A percentile compares a stretch with the other conserved stretches of the same genome.
phyloP scores from a whole-genome alignment of 2,113 vertebrate genomes.

The Semnopithecus entellus region DNA sequence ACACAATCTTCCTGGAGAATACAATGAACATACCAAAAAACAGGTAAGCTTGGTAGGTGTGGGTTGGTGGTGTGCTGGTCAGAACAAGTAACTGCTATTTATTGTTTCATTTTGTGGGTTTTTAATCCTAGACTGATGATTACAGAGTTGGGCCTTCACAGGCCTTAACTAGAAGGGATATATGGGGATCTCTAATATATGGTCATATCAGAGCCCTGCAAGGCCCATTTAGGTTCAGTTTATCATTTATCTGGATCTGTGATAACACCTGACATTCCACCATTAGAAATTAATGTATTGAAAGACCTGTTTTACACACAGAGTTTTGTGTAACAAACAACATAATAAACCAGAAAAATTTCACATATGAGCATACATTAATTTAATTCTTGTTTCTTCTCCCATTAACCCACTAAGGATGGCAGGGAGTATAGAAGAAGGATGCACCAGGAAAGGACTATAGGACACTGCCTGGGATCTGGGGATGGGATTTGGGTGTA shows the following conservation, averaged over 20 bases:
- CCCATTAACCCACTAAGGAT: background rate
- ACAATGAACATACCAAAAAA: constrained; percentile 93
- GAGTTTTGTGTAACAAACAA: background rate
- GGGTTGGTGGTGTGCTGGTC: background rate
- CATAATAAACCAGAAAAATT: background rate
- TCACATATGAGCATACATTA: background rate
- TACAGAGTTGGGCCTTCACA: background rate
- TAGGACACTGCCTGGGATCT: background rate
- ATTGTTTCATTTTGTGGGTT: background rate
- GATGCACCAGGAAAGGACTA: background rate
- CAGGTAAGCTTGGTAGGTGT: constrained; percentile 86
- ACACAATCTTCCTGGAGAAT: constrained; percentile 94
- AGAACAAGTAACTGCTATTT: background rate
- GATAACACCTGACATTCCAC: background rate
- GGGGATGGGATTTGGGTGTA: background rate
- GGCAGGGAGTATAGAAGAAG: background rate
- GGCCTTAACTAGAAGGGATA: background rate
- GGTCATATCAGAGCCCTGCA: background rate
- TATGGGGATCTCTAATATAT: background rate
- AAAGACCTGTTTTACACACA: background rate
- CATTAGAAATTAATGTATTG: background rate
- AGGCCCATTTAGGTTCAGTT: background rate
- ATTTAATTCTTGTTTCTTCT: background rate
- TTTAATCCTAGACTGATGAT: background rate
- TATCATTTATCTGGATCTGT: background rate